Base-by-base conservation (phyloP, 2,888 invertebrate species). In the Platycheirus rosarum region DNA sequence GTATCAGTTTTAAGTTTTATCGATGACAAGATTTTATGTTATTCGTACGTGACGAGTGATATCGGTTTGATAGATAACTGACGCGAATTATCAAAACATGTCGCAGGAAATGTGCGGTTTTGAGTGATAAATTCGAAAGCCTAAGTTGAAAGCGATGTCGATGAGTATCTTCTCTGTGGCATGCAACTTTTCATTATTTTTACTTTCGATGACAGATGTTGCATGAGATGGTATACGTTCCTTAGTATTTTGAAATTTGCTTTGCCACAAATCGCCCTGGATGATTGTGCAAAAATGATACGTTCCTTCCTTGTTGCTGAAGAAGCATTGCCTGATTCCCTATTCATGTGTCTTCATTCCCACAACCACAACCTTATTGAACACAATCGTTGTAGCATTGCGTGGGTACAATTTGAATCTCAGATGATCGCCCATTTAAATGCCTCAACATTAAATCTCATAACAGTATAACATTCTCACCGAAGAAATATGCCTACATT, bases 1-100 rank as follows among this genome's bases (percentile, higher is more conserved):
- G n/a, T n/a, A n/a, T n/a, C n/a, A n/a, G n/a, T n/a, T 20, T 40
- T 51, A 37, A 32, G 2, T 63, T 62, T 63, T 57, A 73, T 84
- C 63, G 82, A 71, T 73, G 77, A 78, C 82, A 84, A 78, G 82
- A 73, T 73, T 84, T 55, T 73, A 69, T 77, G 82, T 84, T 77
- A 78, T 73, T 78, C 63, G 73, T 51, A 78, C 73, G 78, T 84
- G 82, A 84, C 55, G 82, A 73, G 74, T 57, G 55, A 16, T 63
- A 53, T 66, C 57, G 23, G 51, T 76, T 69, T 14, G 51, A 26
- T 14, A 40, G n/a, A 66, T 16, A 35, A 51, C 20, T 57, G 66
- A 53, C 32, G 16, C 18, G 53, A 16, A 29, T 11, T 40, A 71
- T n/a, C 32, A n/a, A 55, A 35, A 49, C 14, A 57, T 42, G 8